Evolutionary conservation across 2,888 invertebrate species (phyloP).

Genomic region (Pollenia amentaria): DNA sequence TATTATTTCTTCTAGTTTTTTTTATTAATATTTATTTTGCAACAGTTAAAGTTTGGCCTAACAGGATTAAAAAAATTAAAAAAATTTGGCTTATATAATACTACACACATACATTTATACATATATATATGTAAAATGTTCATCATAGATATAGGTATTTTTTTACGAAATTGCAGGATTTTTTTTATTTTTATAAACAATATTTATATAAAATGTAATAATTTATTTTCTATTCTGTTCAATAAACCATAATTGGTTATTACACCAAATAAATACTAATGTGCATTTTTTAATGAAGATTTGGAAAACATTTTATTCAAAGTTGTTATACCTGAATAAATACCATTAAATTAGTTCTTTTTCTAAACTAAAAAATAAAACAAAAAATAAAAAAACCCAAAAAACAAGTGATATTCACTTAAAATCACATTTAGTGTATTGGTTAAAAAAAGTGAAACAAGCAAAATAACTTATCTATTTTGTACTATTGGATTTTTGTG

Average conservation of each 20-base stretch:
- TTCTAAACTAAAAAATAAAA: too few relatives aligned
- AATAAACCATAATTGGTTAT: conserved; percentile 48
- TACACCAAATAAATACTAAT: background rate
- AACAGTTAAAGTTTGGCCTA: conserved; percentile 78
- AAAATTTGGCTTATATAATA: conserved; percentile 77
- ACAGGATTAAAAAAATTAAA: conserved; percentile 67
- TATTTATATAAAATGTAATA: conserved; percentile 66
- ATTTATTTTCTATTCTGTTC: conserved; percentile 53
- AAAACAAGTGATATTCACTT: too few relatives aligned
- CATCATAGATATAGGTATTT: conserved; percentile 70
- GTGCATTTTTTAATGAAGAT: background rate
- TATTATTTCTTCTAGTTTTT: background rate
- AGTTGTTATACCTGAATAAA: too few relatives aligned
- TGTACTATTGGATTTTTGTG: too few relatives aligned
- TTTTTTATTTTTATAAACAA: conserved; percentile 74
- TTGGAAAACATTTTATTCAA: background rate
- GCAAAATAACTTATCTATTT: too few relatives aligned
- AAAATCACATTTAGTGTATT: too few relatives aligned
- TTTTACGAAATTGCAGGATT: conserved; percentile 83
- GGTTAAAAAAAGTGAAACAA: too few relatives aligned
- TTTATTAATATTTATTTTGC: conserved; percentile 66
- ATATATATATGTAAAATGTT: conserved; percentile 13
- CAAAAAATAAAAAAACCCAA: too few relatives aligned
- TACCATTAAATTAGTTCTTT: too few relatives aligned
- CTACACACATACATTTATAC: conserved; percentile 72